Percentiles rank a stretch among this genome's conserved stretches.
These are phyloP conservation scores for Corythoichthys haematopterus DNA, from an alignment of 2,113 vertebrate genomes.

Conservation along the genomic window DNA sequence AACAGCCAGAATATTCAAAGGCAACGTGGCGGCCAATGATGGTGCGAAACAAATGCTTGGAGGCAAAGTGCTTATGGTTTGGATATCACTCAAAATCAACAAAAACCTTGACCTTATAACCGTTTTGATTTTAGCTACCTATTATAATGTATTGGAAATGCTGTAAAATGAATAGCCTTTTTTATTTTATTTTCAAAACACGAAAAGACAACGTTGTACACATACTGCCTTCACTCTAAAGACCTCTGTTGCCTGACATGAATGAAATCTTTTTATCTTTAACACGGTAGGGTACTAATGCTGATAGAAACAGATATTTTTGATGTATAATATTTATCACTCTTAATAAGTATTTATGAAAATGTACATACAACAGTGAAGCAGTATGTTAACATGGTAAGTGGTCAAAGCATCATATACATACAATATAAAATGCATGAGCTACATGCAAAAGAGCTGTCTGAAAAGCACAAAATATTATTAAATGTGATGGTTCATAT, in stretches of 20 bases:
- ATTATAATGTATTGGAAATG: not conserved
- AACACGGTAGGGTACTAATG: no score
- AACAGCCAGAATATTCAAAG: constrained; percentile 36
- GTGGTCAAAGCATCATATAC: no score
- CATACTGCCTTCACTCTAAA: not conserved
- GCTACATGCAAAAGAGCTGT: no score
- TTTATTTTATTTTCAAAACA: not conserved
- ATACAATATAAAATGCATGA: no score
- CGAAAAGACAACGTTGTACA: not conserved
- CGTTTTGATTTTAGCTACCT: not conserved
- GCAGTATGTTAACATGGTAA: no score
- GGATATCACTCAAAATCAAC: not conserved
- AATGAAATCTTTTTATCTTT: not conserved
- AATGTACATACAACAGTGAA: no score
- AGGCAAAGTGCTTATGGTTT: not conserved
- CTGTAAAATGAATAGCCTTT: not conserved
- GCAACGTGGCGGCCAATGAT: not conserved
- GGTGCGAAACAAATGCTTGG: not conserved
- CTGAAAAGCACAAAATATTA: no score
- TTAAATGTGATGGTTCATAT: no score
- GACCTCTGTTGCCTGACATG: not conserved
- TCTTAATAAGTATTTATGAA: no score
- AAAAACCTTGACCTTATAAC: not conserved
- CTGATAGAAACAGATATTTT: not conserved
- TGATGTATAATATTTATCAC: no score